Evolutionary conservation across 2,797 vertebrate species (phyloP), one percentile per base, ranked within the genome.

Genomic region (Clarias fuscus): DNA sequence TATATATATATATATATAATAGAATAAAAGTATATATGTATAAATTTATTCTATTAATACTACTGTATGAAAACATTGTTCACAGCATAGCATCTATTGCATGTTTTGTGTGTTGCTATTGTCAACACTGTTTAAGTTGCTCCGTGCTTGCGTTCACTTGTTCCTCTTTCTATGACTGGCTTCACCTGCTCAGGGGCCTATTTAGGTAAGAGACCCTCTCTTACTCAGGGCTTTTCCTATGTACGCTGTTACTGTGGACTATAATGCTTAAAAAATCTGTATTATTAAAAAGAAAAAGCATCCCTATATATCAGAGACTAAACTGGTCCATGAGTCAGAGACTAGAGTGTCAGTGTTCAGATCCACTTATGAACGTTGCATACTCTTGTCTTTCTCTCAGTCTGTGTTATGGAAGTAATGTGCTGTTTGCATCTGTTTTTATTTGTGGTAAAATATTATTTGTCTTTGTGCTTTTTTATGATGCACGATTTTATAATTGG

Each of bases 121-220:
- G 43, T 58, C 48, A 33, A 2, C 0, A 0, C 75, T 61, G 72
- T 81, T 56, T 67, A n/a, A 37, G 79, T 17, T 84, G 62, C 22
- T 82, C 81, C 67, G 20, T 59, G 72, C 33, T 85, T 59, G 76
- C 72, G 37, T 24, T 88, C 64, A 78, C 71, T 72, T 88, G 92
- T 95, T 96, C 88, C 91, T 96, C 91, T 93, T 91, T 94, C 94
- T 94, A 91, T 94, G 94, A 93, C 89, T 89, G 94, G 93, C 95
- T 94, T 95, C 93, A 94, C 94, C 65, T 85, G 88, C 85, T 92
- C 95, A 97, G 96, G 95, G 96, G 95, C 95, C 94, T 96, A 64
- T 97, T 97, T 95, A 93, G 96, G 96, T 97, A 97, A 97, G 96
- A 96, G 83, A 90, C 92, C 83, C 90, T 89, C 86, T 73, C 86